Conservation (phyloP, 2,888 invertebrate genomes). For the Chydorus sphaericus region DNA sequence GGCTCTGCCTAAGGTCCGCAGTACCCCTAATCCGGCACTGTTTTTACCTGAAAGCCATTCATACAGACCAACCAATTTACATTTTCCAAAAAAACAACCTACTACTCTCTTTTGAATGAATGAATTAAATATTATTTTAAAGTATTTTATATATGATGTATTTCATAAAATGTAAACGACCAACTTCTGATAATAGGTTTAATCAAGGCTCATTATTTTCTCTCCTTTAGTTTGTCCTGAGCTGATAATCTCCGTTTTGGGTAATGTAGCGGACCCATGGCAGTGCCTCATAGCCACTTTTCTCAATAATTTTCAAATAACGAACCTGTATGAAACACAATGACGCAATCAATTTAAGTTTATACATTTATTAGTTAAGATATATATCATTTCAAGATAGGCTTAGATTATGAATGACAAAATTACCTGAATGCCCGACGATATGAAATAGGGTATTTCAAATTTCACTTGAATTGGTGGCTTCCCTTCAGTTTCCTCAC, state of each 20-base stretch:
- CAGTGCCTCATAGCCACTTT: conserved; percentile 95
- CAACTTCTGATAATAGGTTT: too few species aligned
- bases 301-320: conserved; percentile 94
- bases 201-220: too few species aligned
- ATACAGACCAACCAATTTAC: too few species aligned
- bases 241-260: conserved; percentile 95
- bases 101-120: too few species aligned
- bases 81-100: too few species aligned
- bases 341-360: not conserved
- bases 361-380: not conserved
- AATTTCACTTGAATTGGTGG: conserved; percentile 98
- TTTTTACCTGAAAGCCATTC: too few species aligned
- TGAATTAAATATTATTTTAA: too few species aligned
- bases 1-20: too few species aligned
- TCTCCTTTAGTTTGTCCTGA: conserved; percentile 63
- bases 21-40: too few species aligned
- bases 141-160: too few species aligned
- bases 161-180: too few species aligned
- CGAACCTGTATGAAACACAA: conserved; percentile 41
- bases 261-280: conserved; percentile 99
- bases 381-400: not conserved
- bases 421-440: conserved; percentile 89
- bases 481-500: conserved; percentile 86
- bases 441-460: conserved; percentile 98
- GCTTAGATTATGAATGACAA: not conserved